Base-by-base conservation (phyloP, 2,113 vertebrate species). In the Chamaea fasciata region DNA sequence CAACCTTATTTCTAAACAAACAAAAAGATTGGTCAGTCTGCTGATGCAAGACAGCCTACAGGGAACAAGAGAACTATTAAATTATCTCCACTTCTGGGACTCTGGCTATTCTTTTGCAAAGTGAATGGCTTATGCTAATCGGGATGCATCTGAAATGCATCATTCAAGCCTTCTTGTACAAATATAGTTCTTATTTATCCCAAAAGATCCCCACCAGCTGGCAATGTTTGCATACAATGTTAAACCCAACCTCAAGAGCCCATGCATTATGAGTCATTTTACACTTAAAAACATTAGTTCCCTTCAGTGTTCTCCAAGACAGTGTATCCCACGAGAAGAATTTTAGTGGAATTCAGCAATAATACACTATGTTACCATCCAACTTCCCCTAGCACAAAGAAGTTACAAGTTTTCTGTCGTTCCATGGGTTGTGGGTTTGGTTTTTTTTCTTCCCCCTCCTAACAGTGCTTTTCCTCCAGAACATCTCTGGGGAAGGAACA, bases 201-300 rank as follows among this genome's bases (percentile, higher is more conserved):
- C 78, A 50, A 96, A 96, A 84, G 90, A 94, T 93, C 95, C 94
- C 90, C 89, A 93, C 90, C 96, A 97, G 93, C 90, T 96, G 93
- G 88, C 90, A 95, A 89, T 97, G 96, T 95, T 95, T 97, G 92
- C 95, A 97, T 93, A 97, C 86, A 96, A 68, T 69, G 69, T 87
- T 93, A 92, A 96, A 92, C 80, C 86, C 92, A 93, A 69, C 92
- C 68, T 90, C 65, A 64, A 84, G 86, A 94, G 92, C 94, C 89
- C 80, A 33, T 90, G 93, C 77, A 92, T 96, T 89, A 77, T 75
- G 80, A 95, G 69, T 94, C 88, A 96, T 94, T 96, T 93, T 81
- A 92, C 83, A 73, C 56, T 82, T 89, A 68, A 95, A 95, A 97
- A 87, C 92, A 75, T 67, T 12, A 57, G 76, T 65, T 90, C 83